Base-by-base conservation (phyloP, 1,140 invertebrate genomes). In the Geopemphigus sp. region DNA sequence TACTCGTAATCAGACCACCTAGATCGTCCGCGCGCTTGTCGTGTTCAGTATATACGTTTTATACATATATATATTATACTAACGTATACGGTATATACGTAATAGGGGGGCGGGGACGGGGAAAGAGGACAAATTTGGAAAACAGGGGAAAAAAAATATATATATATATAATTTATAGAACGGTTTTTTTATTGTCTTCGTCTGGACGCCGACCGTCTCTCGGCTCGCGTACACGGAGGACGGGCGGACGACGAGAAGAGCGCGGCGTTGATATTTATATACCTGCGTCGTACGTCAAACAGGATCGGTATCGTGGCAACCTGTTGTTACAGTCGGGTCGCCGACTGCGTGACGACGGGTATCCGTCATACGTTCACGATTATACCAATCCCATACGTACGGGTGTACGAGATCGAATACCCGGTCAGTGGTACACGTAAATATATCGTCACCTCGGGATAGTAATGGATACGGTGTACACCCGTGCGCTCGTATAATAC, bases 1-100 rank as follows among this genome's bases (percentile, higher is more conserved):
- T 39, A 68, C 45, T 68, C 66, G 15, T 39, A 50, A 47, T 50
- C 45, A 54, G 68, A 72, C 68, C 68, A 72, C 68, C 68, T 72
- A 14, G 47, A 70, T 26, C 68, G 47, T 24, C 22, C 8, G n/a
- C 19, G 63, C 11, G 32, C n/a, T 39, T n/a, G 39, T 39, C 32
- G 32, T 39, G n/a, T n/a, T n/a, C n/a, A n/a, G 5, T 57, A 57
- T 22, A 24, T 26, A 26, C n/a, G n/a, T 50, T 8, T 50, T 8
- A 50, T 50, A 6, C 14, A 59, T 59, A 24, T 59, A 57, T 24
- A 45, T 39, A 50, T 50, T 12, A 12, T 50, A 12, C 47, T 10
- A 1, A 19, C 29, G 61, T 3, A 17, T 24, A 63, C n/a, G 2
- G 12, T n/a, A 24, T 39, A 32, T 19, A 54, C 6, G 24, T 3